Base-by-base conservation (phyloP, 2,888 invertebrate genomes). In the Dastarcus helophoroides region DNA sequence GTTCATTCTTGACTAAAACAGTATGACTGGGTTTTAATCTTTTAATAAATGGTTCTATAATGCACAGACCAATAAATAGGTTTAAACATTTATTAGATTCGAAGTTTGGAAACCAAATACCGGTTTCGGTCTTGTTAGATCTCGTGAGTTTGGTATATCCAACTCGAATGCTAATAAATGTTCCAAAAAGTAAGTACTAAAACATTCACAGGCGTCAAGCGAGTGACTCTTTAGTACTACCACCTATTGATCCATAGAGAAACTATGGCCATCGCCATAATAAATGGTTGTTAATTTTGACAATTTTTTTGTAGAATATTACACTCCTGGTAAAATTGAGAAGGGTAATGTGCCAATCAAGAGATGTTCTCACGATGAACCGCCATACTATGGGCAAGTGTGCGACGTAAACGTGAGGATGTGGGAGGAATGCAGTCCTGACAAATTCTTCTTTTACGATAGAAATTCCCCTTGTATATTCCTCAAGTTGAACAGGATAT, bases 401-500 rank as follows among this genome's bases (percentile, higher is more conserved):
- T 94, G 94, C 53, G 77, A 80, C 50, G 86, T 93, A 29, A 82
- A 91, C 51, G 78, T 90, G 29, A 76, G 79, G 48, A 67, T 75
- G 12, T 84, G 86, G 73, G 68, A 70, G 0, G 79, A 79, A 0
- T 95, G 94, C 60, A 79, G 78, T 7, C 76, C 77, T 44, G 83
- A 83, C 41, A 82, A 89, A 51, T 70, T 77, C 47, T 98, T 82
- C 60, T 91, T 88, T 36, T 97, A 88, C 62, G 82, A 86, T 56
- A 79, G 80, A 54, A 91, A 90, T 22, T 78, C 82, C 11, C 97
- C 97, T 0, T 98, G 98, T 62, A 72, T 97, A 40, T 82, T 95
- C 56, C 69, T 98, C 33, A 97, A 97, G 59, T 67, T 98, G 22
- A 98, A 98, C 65, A 90, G 85, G 72, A 91, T 93, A 51, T 91